Conservation (phyloP, 2,113 vertebrate species). For the Elephas maximus region DNA sequence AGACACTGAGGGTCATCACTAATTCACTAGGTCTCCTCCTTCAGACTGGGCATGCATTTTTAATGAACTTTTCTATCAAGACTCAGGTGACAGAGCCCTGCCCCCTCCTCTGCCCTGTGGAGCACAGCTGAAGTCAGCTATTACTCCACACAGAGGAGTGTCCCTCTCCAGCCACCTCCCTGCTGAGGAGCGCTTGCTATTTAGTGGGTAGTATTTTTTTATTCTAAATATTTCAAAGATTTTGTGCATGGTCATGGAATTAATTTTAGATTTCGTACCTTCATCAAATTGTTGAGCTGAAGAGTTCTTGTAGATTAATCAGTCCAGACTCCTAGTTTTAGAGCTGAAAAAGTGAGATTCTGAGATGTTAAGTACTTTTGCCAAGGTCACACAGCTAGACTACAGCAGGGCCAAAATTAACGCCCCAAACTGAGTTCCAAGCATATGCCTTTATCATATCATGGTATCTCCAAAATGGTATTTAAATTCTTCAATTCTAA, state of each 20-base stretch:
- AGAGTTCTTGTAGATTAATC: neutral
- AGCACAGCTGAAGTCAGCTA: neutral
- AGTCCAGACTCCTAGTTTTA: neutral
- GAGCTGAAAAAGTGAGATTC: neutral
- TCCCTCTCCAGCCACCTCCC: constrained; percentile 27
- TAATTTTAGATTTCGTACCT: constrained; percentile 31
- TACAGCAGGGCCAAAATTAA: neutral
- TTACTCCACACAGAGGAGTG: constrained; percentile 35
- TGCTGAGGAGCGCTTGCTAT: neutral
- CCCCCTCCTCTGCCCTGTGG: neutral
- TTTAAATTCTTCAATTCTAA: constrained; percentile 2
- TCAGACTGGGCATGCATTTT: constrained; percentile 77
- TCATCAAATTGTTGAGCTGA: neutral
- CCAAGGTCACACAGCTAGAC: neutral
- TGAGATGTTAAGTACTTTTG: neutral
- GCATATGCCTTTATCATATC: neutral
- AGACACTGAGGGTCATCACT: constrained; percentile 64
- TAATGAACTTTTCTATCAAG: constrained; percentile 70
- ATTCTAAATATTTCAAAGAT: constrained; percentile 45
- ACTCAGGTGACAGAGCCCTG: constrained; percentile 80
- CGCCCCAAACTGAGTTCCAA: neutral
- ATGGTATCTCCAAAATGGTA: neutral
- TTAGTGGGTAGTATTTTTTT: neutral
- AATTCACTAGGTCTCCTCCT: constrained; percentile 76
- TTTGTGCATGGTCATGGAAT: neutral